Base-by-base conservation (phyloP, 2,888 invertebrate species). In the Petrolisthes manimaculis region DNA sequence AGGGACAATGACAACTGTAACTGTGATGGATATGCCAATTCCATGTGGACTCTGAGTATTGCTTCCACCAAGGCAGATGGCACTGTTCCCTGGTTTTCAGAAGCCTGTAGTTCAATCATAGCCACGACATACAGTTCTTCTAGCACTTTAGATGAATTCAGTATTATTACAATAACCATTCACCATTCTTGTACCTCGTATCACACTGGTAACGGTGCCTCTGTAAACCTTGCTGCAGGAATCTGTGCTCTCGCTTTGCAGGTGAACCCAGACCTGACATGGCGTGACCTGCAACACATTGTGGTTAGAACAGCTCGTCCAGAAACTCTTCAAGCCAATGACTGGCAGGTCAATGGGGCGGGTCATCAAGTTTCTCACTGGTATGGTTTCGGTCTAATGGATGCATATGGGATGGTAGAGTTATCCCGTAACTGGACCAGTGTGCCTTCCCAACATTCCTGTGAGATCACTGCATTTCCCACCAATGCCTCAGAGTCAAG, bases 221-320 rank as follows among this genome's bases (percentile, higher is more conserved):
- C 98, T 0, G 98, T 98, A 51, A 98, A 98, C 1, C 94, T 99
- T 85, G 98, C 98, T 0, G 98, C 98, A 4, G 98, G 97, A 75
- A 98, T 99, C 92, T 97, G 97, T 92, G 98, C 98, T 4, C 94
- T 99, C 80, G 97, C 98, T 18, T 94, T 98, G 89, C 97, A 98
- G 86, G 78, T 96, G 92, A 96, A 99, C 94, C 94, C 95, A 92
- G 97, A 96, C 92, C 94, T 99, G 86, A 99, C 98, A 0, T 99
- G 99, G 99, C 94, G 99, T 91, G 99, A 99, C 93, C 96, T 99
- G 96, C 99, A 99, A 93, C 99, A 99, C 94, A 98, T 99, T 92
- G 99, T 99, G 91, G 98, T 99, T 4, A 95, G 98, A 91, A 99
- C 99, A 0, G 98, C 99, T 5, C 95, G 97, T 92, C 97, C 97